Percentiles rank a stretch among this genome's conserved stretches.
Evolutionary conservation across 2,888 invertebrate genomes (phyloP).

Genomic region (Drosophila cracens): DNA sequence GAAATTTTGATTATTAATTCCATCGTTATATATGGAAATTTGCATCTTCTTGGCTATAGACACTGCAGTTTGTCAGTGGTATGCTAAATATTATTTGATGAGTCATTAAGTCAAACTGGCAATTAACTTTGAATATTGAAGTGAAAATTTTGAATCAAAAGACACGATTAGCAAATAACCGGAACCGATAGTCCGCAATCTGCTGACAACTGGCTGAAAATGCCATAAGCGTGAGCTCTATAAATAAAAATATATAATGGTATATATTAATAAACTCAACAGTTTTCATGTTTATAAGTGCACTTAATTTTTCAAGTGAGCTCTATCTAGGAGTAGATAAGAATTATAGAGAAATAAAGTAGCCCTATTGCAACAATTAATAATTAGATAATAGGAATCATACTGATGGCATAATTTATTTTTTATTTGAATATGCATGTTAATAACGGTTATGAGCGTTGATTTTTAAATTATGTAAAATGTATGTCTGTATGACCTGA

Average conservation of each 20-base stretch:
- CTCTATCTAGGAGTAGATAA: constrained; percentile 10
- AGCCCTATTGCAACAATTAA: not conserved
- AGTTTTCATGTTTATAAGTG: constrained; percentile 2
- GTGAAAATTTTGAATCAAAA: not conserved
- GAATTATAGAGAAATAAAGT: not conserved
- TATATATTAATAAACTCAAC: constrained; percentile 5
- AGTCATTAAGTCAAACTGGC: constrained; percentile 29
- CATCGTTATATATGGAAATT: constrained; percentile 89
- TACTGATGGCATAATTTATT: not conserved
- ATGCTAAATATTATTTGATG: constrained; percentile 86
- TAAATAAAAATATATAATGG: constrained; percentile 1
- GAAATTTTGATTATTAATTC: constrained; percentile 89
- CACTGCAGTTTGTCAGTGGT: constrained; percentile 89
- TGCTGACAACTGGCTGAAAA: constrained; percentile 15
- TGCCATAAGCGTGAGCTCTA: constrained; percentile 5
- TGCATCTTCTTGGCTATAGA: constrained; percentile 89
- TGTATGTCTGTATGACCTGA: not conserved
- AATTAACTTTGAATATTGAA: not conserved
- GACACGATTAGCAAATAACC: constrained; percentile 14
- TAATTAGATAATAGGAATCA: not conserved
- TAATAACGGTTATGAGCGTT: not conserved
- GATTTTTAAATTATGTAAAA: not conserved
- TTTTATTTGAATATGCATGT: not conserved
- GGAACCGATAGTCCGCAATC: constrained; percentile 34
- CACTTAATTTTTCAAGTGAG: not conserved